Evolutionary conservation across 2,797 vertebrate genomes (phyloP), one percentile per base, ranked within the genome.

Genomic region (Schizopygopsis pylzovi): DNA sequence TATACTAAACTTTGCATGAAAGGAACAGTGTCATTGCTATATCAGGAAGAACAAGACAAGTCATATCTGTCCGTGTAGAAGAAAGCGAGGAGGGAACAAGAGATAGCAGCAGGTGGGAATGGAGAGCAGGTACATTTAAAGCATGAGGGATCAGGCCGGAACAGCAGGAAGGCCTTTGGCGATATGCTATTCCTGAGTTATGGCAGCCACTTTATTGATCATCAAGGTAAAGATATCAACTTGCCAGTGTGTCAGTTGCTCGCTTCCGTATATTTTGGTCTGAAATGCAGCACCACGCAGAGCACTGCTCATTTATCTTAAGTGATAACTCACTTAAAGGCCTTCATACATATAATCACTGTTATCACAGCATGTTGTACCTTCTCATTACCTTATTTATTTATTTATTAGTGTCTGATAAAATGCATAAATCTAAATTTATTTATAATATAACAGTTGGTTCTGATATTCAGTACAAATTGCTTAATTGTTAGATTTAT

Each of bases 121-220:
- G 43, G 43, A 76, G 54, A 83, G 28, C 13, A 75, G 82, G 75
- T 56, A 77, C 41, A 52, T 78, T 33, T 81, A 85, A 85, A 85
- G 77, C 54, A 85, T 81, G 78, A 81, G 22, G 68, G 84, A 85
- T 73, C 79, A 43, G 28, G 56, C 54, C 43, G 18, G 67, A 71
- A 83, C 56, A 76, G 67, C 75, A 2, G 56, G 54, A 79, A 85
- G 61, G 73, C 82, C 39, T 49, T 28, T 68, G 39, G 59, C 56
- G 65, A 86, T 75, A 61, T 61, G 67, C 85, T 63, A 79, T 84
- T 86, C 67, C 54, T 20, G 72, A 78, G 45, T 82, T 78, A 82
- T 82, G 47, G 67, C 71, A 63, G 70, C 63, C 75, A 79, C 83
- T 59, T 83, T 72, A 78, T 84, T 85, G 86, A 87, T 77, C 88